Evolutionary conservation across 2,113 vertebrate species (phyloP), one percentile per base, ranked within the genome.

Genomic region (Tyto alba): DNA sequence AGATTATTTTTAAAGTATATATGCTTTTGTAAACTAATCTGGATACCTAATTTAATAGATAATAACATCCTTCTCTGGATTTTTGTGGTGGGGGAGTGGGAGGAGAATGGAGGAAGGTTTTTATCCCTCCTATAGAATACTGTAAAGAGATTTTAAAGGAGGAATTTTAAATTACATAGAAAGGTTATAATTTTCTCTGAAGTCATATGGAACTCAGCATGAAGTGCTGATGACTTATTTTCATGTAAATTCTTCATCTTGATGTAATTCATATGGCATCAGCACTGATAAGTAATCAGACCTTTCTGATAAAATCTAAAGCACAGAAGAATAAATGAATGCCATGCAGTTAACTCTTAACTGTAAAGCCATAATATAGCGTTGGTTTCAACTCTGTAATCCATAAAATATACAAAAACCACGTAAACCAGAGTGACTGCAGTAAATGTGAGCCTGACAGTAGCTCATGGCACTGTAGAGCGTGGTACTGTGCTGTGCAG

Each of bases 161-260:
- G 43, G 83, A 72, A 95, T 89, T 96, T 94, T 48, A 73, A 87
- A 78, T 80, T 88, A 26, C 82, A 91, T 92, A 66, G 80, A 87
- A 92, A 95, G 66, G 57, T 95, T 91, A 34, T 95, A 56, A 96
- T 96, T 96, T 96, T 95, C 66, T 93, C 32, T 93, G 80, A 95
- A 95, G 87, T 93, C 91, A 68, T 89, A 92, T 57, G 78, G 57
- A 95, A 95, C 74, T 95, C 89, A 76, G 62, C 89, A 89, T 19
- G 21, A 96, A 94, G 81, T 93, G 95, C 93, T 96, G 96, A 97
- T 96, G 96, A 94, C 89, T 93, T 95, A 96, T 96, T 95, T 97
- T 97, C 81, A 96, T 97, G 96, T 96, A 96, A 96, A 96, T 96
- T 96, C 94, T 89, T 92, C 87, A 59, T 96, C 94, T 95, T 69